Conservation (phyloP, 2,113 vertebrate genomes). For the Cettia cetti region DNA sequence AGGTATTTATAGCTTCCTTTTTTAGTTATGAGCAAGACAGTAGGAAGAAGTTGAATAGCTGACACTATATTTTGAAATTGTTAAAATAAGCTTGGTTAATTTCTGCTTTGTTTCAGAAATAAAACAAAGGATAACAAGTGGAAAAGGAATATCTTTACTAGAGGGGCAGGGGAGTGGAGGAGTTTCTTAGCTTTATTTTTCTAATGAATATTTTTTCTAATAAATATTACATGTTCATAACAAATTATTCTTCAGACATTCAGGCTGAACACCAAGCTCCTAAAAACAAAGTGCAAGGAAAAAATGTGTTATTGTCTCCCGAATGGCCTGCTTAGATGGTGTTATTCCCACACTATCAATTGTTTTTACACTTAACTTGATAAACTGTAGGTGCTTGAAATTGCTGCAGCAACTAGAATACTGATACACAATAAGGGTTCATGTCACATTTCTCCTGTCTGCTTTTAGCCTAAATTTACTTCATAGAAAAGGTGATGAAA, state of each 20-base stretch:
- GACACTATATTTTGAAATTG: background rate
- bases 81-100: background rate
- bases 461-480: constrained; percentile 10
- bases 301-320: background rate
- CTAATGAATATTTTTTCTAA: background rate
- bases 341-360: constrained; percentile 36
- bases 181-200: background rate
- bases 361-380: constrained; percentile 23
- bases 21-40: background rate
- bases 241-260: background rate
- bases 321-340: background rate
- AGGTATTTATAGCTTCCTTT: background rate
- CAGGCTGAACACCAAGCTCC: background rate
- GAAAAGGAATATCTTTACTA: background rate
- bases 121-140: background rate
- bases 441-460: background rate
- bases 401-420: background rate
- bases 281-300: background rate
- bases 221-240: background rate
- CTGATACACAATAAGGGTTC: background rate
- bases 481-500: background rate
- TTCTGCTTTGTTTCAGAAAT: background rate
- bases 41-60: background rate
- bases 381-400: constrained; percentile 44
- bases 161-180: rapidly evolving